Evolutionary conservation across 2,888 invertebrate species (phyloP).

Genomic region (Zelleria hepariella): DNA sequence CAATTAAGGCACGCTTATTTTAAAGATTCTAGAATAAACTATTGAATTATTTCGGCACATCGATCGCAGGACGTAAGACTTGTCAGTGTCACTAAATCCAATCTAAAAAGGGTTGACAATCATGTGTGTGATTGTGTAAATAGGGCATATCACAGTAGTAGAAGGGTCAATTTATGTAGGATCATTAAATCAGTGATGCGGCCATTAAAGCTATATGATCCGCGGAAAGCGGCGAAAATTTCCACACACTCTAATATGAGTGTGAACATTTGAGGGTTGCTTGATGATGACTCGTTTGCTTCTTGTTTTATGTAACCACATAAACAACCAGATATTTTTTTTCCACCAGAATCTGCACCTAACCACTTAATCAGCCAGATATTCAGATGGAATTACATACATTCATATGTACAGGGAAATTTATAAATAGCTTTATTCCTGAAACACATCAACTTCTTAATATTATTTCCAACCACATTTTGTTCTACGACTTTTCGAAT

Average conservation of each 20-base stretch:
- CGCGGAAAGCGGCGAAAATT: background rate
- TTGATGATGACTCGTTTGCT: background rate
- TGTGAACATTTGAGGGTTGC: background rate
- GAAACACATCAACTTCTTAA: no score
- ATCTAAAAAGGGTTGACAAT: background rate
- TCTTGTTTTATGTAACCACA: background rate
- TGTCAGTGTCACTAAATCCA: no score
- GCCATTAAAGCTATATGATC: background rate
- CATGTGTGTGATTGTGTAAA: background rate
- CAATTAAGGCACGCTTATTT: background rate
- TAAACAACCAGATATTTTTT: background rate
- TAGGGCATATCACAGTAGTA: slow-evolving; percentile 18
- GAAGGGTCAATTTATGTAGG: slow-evolving; percentile 31
- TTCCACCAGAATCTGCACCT: no score
- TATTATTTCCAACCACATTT: no score
- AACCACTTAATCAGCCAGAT: no score
- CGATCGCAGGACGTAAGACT: no score
- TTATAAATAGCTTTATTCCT: no score
- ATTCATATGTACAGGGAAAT: no score
- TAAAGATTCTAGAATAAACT: no score
- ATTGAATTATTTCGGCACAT: no score
- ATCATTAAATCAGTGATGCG: slow-evolving; percentile 35
- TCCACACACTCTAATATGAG: background rate
- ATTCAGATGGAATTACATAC: no score
- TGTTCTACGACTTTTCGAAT: no score